Conservation (phyloP, 2,888 invertebrate genomes). For the Acrobasis consociella region DNA sequence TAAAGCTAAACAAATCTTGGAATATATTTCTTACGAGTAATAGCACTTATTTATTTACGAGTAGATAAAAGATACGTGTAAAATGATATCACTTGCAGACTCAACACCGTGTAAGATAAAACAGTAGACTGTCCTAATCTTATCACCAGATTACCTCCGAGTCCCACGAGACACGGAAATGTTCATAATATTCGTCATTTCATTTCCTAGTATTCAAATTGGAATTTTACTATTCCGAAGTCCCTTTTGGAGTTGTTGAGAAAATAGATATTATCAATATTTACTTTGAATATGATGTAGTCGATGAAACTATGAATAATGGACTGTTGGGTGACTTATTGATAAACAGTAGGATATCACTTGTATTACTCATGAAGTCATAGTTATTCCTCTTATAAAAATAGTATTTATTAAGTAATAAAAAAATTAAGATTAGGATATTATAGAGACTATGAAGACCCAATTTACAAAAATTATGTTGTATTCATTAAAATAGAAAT, state of each 20-base stretch:
- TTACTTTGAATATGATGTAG: too few species aligned
- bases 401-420: too few species aligned
- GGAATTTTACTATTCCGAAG: not conserved
- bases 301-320: too few species aligned
- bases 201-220: not conserved
- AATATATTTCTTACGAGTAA: not conserved
- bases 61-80: conserved; percentile 4
- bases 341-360: too few species aligned
- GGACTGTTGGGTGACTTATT: too few species aligned
- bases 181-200: conserved; percentile 6
- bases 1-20: conserved; percentile 1
- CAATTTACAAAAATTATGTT: too few species aligned
- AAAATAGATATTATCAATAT: not conserved
- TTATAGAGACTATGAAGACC: too few species aligned
- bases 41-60: conserved; percentile 5
- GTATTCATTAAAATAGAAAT: too few species aligned
- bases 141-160: conserved; percentile 19
- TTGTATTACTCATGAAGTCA: too few species aligned
- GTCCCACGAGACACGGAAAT: conserved; percentile 19
- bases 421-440: too few species aligned
- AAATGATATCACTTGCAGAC: conserved; percentile 4
- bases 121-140: conserved; percentile 23
- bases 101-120: conserved; percentile 10
- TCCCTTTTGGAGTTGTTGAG: not conserved
- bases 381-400: too few species aligned